Percentiles rank a stretch among this genome's conserved stretches.
Conservation (phyloP, 1,140 invertebrate genomes). For the Drosophila oshimai region DNA sequence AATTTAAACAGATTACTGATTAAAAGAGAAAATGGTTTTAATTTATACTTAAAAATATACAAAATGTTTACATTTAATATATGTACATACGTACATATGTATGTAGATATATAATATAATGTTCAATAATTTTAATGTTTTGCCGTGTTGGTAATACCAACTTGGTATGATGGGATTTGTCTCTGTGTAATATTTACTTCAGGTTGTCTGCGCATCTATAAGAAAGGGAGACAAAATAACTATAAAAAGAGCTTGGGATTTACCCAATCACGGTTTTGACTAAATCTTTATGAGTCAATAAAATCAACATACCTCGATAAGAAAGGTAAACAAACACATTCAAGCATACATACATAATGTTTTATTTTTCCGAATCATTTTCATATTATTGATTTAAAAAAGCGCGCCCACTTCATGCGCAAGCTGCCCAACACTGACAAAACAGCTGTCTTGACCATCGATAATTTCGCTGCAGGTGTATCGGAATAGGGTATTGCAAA, state of each 20-base stretch:
- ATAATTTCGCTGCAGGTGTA: background rate
- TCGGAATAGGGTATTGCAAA: background rate
- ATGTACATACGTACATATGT: too few relatives aligned
- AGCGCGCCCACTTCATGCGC: background rate
- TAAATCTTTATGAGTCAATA: background rate
- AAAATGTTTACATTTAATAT: too few relatives aligned
- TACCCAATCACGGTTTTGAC: background rate
- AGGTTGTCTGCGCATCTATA: background rate
- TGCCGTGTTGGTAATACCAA: too few relatives aligned
- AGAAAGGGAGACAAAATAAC: background rate
- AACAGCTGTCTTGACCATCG: conserved; percentile 10
- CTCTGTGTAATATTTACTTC: background rate
- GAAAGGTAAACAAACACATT: background rate
- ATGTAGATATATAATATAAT: too few relatives aligned
- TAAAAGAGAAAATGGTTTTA: too few relatives aligned
- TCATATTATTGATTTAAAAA: background rate
- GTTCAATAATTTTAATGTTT: too few relatives aligned
- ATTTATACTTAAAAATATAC: too few relatives aligned
- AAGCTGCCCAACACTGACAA: background rate
- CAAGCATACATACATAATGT: too few relatives aligned
- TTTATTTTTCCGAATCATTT: too few relatives aligned
- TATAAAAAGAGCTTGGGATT: background rate
- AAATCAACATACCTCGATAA: too few relatives aligned
- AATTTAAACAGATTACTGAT: too few relatives aligned
- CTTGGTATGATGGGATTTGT: background rate